A percentile compares a stretch with the other conserved stretches of the same genome.
Conservation (phyloP, 92 coral and sea anemone species). For the Paramuricea clavata region DNA sequence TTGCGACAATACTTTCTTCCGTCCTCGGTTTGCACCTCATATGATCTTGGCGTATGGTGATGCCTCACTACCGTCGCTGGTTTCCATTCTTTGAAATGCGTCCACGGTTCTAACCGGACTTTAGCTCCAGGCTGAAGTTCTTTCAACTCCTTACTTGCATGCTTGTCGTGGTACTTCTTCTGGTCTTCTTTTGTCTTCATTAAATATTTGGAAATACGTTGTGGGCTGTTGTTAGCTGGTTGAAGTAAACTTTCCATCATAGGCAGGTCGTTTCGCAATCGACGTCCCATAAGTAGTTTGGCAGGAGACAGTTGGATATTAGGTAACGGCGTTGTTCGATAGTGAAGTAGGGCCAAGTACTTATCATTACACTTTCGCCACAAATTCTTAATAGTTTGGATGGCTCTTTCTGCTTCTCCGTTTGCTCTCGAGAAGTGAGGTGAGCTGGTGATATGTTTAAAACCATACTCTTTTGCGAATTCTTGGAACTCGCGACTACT, state of each 20-base stretch:
- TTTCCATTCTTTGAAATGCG: constrained; percentile 40
- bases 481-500: constrained; percentile 36
- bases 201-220: constrained; percentile 46
- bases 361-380: constrained; percentile 41
- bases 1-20: constrained; percentile 17
- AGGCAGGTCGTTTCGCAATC: constrained; percentile 31
- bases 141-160: constrained; percentile 1
- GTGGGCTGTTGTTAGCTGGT: constrained; percentile 19
- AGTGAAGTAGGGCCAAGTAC: constrained; percentile 30
- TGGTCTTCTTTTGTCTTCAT: constrained; percentile 28
- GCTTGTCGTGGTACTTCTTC: constrained; percentile 28
- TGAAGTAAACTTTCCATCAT: constrained; percentile 48
- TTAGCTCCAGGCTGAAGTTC: constrained; percentile 26
- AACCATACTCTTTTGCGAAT: constrained; percentile 42
- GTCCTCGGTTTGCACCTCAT: background rate
- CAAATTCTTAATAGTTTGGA: constrained; percentile 33
- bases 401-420: constrained; percentile 45
- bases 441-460: constrained; percentile 30
- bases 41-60: constrained; percentile 56
- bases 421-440: constrained; percentile 29
- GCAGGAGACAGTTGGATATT: constrained; percentile 36
- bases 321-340: constrained; percentile 33
- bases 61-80: constrained; percentile 44
- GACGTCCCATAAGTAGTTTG: constrained; percentile 55
- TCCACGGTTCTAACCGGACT: constrained; percentile 37